A percentile compares a stretch with the other conserved stretches of the same genome.
phyloP scores from a whole-genome alignment of 2,888 invertebrate species.

The Neoaliturus tenellus region DNA sequence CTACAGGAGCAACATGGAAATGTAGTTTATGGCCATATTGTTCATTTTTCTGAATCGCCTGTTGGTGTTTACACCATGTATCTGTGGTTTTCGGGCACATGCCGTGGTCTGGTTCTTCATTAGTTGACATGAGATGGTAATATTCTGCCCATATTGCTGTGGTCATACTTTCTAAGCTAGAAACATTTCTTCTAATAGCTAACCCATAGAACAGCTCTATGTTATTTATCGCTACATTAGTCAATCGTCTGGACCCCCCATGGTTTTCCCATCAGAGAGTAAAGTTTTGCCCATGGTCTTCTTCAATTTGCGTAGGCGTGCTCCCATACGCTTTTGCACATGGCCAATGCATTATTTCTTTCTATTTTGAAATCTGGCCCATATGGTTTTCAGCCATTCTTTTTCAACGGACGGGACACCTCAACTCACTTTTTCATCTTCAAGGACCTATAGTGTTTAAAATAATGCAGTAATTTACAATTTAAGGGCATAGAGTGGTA shows the following conservation, averaged over 20 bases:
- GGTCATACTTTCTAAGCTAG: not conserved
- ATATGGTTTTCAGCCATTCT: slow-evolving; percentile 49
- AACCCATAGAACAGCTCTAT: slow-evolving; percentile 66
- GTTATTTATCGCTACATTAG: slow-evolving; percentile 64
- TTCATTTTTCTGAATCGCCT: not conserved
- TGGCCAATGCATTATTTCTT: slow-evolving; percentile 43
- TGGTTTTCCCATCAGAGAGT: slow-evolving; percentile 52
- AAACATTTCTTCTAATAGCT: slow-evolving; percentile 51
- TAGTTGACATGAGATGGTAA: not conserved
- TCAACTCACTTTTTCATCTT: not conserved
- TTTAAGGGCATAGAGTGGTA: not conserved
- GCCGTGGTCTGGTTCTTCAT: not conserved
- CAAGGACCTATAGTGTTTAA: not conserved
- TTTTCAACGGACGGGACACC: not conserved
- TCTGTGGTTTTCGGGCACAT: not conserved
- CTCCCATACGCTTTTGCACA: slow-evolving; percentile 58
- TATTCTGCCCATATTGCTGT: not conserved
- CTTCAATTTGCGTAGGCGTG: slow-evolving; percentile 55
- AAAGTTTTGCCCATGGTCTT: slow-evolving; percentile 13
- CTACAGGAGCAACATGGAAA: not conserved
- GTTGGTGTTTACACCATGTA: not conserved
- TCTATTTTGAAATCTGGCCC: slow-evolving; percentile 52
- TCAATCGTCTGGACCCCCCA: slow-evolving; percentile 63
- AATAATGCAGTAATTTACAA: not conserved
- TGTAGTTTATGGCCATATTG: not conserved